Base-by-base conservation (phyloP, 2,113 vertebrate genomes). In the Lepisosteus osseus region DNA sequence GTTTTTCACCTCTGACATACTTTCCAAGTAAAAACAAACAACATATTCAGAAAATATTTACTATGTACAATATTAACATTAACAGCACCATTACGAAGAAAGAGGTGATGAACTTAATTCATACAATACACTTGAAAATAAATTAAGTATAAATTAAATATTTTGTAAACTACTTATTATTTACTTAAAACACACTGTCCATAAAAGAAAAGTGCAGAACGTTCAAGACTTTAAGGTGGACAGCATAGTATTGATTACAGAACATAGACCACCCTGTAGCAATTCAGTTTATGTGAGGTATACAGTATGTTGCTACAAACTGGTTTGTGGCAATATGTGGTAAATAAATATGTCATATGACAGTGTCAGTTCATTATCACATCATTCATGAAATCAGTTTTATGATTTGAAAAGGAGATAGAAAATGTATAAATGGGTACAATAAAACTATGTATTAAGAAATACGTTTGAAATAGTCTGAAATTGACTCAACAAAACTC, bases 201-300 rank as follows among this genome's bases (percentile, higher is more conserved):
- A 29, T 29, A 51, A 51, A 51, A 5, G 9, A 51, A 51, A 51
- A 51, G 47, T 51, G 47, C 47, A 51, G 9, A 51, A 51, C 9
- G 47, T 51, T 51, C 9, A 51, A 51, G 9, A 51, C 5, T 6
- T 9, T 51, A 6, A 9, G 47, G 47, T 51, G 47, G 47, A 51
- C 9, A 51, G 47, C 5, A 51, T 51, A 29, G 47, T 51, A 51
- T 51, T 51, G 29, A 29, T 29, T 51, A 51, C 9, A 51, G 47
- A 51, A 51, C 2, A 51, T 51, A 9, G 9, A 9, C 47, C 47
- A 51, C 5, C 47, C 47, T 51, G 47, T 51, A 51, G 5, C 47
- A 51, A 51, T 9, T 6, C 47, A 51, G 47, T 51, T 51, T 5
- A 51, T 51, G 9, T 89, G 88, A 91, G 89, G 88, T 90, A 90